Percentiles rank a stretch among this genome's conserved stretches.
These are phyloP conservation scores for Drosophila demipolita DNA, from an alignment of 2,888 invertebrate genomes.

Conservation along the genomic window DNA sequence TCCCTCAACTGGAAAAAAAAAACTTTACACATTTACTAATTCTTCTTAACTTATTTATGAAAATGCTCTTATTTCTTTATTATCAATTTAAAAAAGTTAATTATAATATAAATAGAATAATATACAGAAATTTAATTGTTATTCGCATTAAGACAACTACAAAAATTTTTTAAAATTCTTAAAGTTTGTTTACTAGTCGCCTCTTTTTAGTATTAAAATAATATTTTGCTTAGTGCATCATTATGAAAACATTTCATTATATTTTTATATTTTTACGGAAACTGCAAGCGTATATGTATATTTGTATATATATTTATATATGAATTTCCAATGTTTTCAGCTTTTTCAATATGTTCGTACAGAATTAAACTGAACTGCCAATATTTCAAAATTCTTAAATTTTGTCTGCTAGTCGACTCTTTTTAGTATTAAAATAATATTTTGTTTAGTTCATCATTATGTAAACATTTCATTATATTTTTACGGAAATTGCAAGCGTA, in stretches of 20 bases:
- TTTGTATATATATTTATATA: neutral
- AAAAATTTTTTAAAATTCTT: neutral
- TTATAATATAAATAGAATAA: neutral
- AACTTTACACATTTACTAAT: neutral
- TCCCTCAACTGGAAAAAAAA: conserved; percentile 37
- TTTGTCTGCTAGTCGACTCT: neutral
- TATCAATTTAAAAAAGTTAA: neutral
- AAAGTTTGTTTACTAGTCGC: neutral
- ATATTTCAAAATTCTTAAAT: neutral
- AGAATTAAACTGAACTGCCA: neutral
- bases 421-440: conserved; percentile 11
- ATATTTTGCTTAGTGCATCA: conserved; percentile 39
- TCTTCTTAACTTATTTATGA: too few relatives aligned
- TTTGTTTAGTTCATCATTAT: conserved; percentile 52
- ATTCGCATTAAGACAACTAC: neutral
- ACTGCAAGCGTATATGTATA: conserved; percentile 6
- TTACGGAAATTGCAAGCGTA: conserved; percentile 5
- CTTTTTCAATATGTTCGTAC: conserved; percentile 13
- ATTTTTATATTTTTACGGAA: conserved; percentile 10
- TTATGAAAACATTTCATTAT: conserved; percentile 60
- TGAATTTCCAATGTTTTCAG: conserved; percentile 23
- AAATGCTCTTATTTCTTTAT: too few relatives aligned
- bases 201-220: neutral
- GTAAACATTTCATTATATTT: conserved; percentile 49
- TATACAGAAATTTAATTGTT: neutral